These are phyloP conservation scores for Rhynchotus rufescens DNA, from an alignment of 2,797 vertebrate species.

Conservation along the genomic window DNA sequence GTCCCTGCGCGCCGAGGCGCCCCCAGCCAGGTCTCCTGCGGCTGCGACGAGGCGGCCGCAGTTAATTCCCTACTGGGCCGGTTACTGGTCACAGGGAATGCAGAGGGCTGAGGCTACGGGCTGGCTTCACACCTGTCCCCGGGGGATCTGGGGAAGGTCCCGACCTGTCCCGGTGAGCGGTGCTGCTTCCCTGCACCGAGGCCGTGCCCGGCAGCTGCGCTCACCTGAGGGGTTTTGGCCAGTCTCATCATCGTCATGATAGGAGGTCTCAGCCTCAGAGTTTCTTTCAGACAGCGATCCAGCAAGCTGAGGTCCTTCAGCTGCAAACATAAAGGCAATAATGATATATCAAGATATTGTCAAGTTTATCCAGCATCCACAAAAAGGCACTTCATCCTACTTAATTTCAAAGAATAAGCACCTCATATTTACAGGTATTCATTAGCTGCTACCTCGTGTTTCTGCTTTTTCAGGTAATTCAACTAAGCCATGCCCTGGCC, in stretches of 20 bases:
- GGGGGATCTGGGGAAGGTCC: too few species aligned
- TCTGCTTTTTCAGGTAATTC: not conserved
- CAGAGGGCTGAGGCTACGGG: not conserved
- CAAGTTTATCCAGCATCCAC: not conserved
- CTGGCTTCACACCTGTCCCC: not conserved
- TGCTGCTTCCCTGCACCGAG: not conserved
- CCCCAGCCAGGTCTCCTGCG: too few species aligned
- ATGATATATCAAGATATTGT: not conserved
- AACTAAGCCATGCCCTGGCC: not conserved
- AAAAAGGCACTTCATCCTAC: not conserved
- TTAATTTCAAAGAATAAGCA: not conserved
- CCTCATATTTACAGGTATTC: not conserved
- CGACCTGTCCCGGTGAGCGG: not conserved
- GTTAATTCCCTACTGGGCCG: not conserved
- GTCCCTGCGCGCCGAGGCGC: too few species aligned
- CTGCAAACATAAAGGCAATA: conserved; percentile 72
- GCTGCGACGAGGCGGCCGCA: too few species aligned
- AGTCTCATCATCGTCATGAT: conserved; percentile 99
- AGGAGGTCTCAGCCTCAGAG: conserved; percentile 92
- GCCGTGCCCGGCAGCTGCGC: not conserved
- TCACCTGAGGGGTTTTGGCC: conserved; percentile 91
- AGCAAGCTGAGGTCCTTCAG: conserved; percentile 91
- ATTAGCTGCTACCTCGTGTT: not conserved
- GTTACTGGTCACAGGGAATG: too few species aligned
- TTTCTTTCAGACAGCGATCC: conserved; percentile 95